phyloP scores from a whole-genome alignment of 2,888 invertebrate species.

The Lordiphosa fenestrarum region DNA sequence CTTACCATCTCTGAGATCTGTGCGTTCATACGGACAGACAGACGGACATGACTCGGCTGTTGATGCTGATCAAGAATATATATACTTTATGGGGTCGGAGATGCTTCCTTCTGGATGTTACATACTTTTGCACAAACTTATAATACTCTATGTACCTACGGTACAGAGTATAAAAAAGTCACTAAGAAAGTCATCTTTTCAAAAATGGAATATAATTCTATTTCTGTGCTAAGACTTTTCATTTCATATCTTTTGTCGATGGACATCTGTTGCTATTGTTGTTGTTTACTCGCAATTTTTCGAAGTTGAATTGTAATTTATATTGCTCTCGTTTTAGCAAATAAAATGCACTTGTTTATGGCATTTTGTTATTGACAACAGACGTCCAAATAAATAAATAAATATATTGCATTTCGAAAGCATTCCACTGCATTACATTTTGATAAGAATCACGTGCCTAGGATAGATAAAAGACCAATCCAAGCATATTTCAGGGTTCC shows the following conservation, averaged over 20 bases:
- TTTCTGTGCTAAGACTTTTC: background rate
- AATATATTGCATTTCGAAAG: slow-evolving; percentile 8
- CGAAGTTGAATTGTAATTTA: slow-evolving; percentile 29
- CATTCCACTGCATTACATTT: slow-evolving; percentile 15
- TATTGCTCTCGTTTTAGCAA: slow-evolving; percentile 7
- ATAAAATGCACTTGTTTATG: slow-evolving; percentile 24
- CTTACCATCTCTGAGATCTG: no score
- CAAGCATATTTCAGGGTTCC: slow-evolving; percentile 16
- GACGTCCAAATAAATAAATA: background rate
- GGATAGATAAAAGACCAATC: slow-evolving; percentile 28
- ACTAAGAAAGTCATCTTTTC: no score
- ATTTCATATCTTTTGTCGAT: background rate
- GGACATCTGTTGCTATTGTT: slow-evolving; percentile 23
- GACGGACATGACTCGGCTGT: no score
- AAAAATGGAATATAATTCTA: no score
- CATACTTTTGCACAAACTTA: no score
- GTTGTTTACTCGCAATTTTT: slow-evolving; percentile 22
- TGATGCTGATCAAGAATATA: no score
- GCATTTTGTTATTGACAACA: background rate
- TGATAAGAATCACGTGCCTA: slow-evolving; percentile 31
- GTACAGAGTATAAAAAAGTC: no score
- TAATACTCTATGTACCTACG: no score
- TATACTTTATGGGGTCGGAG: no score
- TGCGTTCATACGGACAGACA: no score
- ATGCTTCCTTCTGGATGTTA: no score